Base-by-base conservation (phyloP, 37 sponge, comb jelly and placozoan species). In the Halisarca cf. caerulea region DNA sequence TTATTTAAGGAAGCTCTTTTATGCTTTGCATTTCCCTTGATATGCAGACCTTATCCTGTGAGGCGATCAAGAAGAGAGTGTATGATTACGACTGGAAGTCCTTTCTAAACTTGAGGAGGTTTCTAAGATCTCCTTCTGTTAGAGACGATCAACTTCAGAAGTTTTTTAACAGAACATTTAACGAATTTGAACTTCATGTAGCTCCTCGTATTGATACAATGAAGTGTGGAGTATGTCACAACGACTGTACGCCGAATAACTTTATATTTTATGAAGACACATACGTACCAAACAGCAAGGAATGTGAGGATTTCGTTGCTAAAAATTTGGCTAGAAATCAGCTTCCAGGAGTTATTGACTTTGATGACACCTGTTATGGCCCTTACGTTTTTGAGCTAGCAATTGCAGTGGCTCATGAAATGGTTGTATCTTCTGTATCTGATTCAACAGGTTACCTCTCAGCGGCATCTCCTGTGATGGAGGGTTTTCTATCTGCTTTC, bases 331-430 rank as follows among this genome's bases (percentile, higher is more conserved):
- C 6, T 47, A 47, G 11, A 11, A 47, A 11, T 15, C 64, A 61
- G 30, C 64, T 61, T 23, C 30, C 28, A 28, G 64, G 64, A 5
- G 64, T 61, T 61, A 27, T 71, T 71, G 72, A 71, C 40, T 71
- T 71, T 71, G 40, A 71, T 33, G 72, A 71, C 39, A 9, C 32
- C 40, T 3, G 37, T 17, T 38, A 37, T 38, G 72, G 40, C 6
- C 72, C 72, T 6, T 71, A 38, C 18, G 8, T 71, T 37, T 33
- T 71, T 71, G 72, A 71, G 6, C 72, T 71, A 18, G 72, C 38
- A 33, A 18, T 18, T 20, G 64, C 64, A 5, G 64, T 61, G 5
- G 30, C 24, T 23, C 64, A 61, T 23, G 64, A 61, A 27, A 71
- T 71, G 72, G 21, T 39, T 9, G 40, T 32, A 38, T 21, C 64